Conservation (phyloP, 2,888 invertebrate genomes). For the Drosophila ezoana region DNA sequence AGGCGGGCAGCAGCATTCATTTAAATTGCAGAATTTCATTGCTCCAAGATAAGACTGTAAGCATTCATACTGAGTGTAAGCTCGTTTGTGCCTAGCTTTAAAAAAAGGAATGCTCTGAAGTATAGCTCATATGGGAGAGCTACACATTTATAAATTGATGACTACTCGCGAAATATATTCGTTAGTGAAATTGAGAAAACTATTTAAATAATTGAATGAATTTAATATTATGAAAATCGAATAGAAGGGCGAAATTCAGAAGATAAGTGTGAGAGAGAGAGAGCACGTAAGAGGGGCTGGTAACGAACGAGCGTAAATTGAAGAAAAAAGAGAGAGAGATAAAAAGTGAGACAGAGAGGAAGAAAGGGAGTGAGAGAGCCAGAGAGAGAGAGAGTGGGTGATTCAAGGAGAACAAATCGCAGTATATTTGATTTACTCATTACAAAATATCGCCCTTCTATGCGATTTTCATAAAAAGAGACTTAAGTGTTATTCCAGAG, state of each 20-base stretch:
- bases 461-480: conserved; percentile 2
- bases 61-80: conserved; percentile 69
- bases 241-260: neutral
- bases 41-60: conserved; percentile 91
- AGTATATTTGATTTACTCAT: too few species aligned
- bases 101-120: neutral
- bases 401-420: too few species aligned
- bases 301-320: too few species aligned
- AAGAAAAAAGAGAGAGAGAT: neutral
- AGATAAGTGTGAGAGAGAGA: neutral
- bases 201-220: too few species aligned
- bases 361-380: neutral
- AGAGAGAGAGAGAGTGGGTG: neutral
- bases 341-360: neutral
- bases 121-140: neutral
- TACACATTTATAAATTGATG: conserved; percentile 3
- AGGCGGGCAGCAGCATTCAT: conserved; percentile 89
- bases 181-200: too few species aligned
- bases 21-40: conserved; percentile 91
- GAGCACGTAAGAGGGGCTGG: neutral
- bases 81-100: conserved; percentile 11
- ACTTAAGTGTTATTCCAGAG: too few species aligned
- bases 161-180: neutral
- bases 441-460: too few species aligned
- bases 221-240: conserved; percentile 5